Evolutionary conservation across 2,888 invertebrate species (phyloP).

Genomic region (Caenorhabditis angaria): DNA sequence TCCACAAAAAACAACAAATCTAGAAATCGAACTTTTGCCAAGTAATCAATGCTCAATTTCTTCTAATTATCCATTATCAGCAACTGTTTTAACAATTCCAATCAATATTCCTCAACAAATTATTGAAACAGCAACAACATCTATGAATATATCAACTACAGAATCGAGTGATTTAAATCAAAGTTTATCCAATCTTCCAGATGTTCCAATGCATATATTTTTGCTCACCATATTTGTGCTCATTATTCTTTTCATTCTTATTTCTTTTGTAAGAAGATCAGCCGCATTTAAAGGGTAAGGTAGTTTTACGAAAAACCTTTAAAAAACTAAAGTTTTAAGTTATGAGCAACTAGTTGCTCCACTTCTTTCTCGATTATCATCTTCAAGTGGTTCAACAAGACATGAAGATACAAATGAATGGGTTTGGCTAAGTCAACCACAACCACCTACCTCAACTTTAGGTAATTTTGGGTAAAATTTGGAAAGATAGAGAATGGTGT

Average conservation of each 20-base stretch:
- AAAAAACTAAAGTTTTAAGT: conserved; percentile 33
- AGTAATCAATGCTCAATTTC: conserved; percentile 21
- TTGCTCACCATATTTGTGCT: conserved; percentile 25
- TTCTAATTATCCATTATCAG: conserved; percentile 13
- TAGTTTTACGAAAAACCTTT: not conserved
- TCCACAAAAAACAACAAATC: conserved; percentile 24
- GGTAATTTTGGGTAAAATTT: conserved; percentile 6
- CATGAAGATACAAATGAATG: conserved; percentile 66
- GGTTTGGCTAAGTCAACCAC: conserved; percentile 61
- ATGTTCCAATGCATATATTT: conserved; percentile 32
- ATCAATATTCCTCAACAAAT: not conserved
- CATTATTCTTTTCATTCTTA: conserved; percentile 14
- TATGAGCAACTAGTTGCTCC: conserved; percentile 69
- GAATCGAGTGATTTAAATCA: conserved; percentile 4
- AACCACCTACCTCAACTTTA: conserved; percentile 33
- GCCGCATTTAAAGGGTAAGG: conserved; percentile 37
- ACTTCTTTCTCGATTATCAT: conserved; percentile 62
- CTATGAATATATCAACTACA: conserved; percentile 8
- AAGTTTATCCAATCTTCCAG: conserved; percentile 2
- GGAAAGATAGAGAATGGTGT: not conserved
- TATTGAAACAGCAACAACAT: not conserved
- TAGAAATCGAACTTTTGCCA: conserved; percentile 33
- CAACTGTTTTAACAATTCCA: conserved; percentile 29
- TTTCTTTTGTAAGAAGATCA: conserved; percentile 22
- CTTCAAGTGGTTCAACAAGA: conserved; percentile 41